Evolutionary conservation across 2,113 vertebrate genomes (phyloP), one percentile per base, ranked within the genome.

Genomic region (Miniopterus natalensis): DNA sequence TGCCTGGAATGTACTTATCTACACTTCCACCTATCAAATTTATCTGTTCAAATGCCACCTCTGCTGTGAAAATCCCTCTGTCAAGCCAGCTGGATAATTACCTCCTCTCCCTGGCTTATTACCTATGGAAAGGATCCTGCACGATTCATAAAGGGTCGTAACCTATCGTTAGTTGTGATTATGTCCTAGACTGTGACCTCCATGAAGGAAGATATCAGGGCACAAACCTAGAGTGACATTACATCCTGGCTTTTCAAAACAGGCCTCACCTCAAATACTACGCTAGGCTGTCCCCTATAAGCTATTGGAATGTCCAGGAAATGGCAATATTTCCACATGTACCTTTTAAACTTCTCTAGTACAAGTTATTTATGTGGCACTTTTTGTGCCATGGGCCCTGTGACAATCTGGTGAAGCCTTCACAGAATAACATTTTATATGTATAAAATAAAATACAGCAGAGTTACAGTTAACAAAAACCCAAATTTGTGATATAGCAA

Each of bases 391-490:
- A 87, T 8, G 29, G n/a, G 40, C 49, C 49, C 57, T 90, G 66
- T 59, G 45, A 80, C 29, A 79, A 51, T 74, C 51, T 95, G 57
- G 36, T 36, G 15, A 87, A 90, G 25, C 0, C 55, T 87, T 84
- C 83, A 84, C 23, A 87, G 40, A 71, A 70, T 53, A 68, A 75
- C 31, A 18, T 73, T 59, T 91, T 87, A 91, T 78, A 59, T 47
- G 84, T 42, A 66, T 73, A 75, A 84, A 78, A 87, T 78, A 88
- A 97, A 88, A 93, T 47, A 31, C 1, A 74, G 36, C 55, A 74
- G 49, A 87, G 78, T 55, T 45, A 89, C 3, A 88, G n/a, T 65
- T 83, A 51, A 42, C 2, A 53, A 87, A 93, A 86, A 78, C 14
- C 29, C 51, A 45, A 83, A 63, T 55, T 80, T 90, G n/a, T 53